Evolutionary conservation across 2,113 vertebrate species (phyloP).

Genomic region (Oenanthe melanoleuca): DNA sequence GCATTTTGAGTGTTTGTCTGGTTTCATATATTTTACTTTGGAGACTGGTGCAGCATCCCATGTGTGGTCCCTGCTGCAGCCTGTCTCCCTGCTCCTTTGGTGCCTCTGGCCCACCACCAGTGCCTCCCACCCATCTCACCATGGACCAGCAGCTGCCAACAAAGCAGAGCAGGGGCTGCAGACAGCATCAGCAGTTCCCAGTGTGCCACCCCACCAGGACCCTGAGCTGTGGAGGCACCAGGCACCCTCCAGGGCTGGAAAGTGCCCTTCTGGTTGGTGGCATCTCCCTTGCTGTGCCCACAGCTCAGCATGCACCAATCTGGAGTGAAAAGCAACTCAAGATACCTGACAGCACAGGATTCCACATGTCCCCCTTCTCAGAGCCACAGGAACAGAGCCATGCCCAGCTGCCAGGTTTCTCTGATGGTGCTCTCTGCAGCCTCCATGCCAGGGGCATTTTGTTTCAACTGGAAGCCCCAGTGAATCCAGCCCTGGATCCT

Average conservation of each 20-base stretch:
- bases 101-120: background rate
- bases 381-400: background rate
- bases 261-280: background rate
- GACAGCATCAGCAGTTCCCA: background rate
- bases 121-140: rapidly evolving
- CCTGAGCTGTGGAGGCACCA: rapidly evolving
- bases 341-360: background rate
- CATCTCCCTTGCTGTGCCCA: background rate
- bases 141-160: background rate
- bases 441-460: background rate
- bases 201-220: rapidly evolving
- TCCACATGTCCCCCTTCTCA: rapidly evolving
- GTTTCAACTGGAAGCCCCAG: background rate
- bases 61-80: background rate
- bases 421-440: background rate
- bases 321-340: background rate
- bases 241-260: rapidly evolving
- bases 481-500: background rate
- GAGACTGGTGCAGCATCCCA: background rate
- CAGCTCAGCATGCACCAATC: rapidly evolving
- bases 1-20: background rate
- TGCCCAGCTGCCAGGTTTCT: background rate
- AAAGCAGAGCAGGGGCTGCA: background rate
- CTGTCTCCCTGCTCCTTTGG: rapidly evolving
- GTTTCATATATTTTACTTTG: background rate